These are phyloP conservation scores for Petroica traversi DNA, from an alignment of 2,113 vertebrate species.

Conservation along the genomic window DNA sequence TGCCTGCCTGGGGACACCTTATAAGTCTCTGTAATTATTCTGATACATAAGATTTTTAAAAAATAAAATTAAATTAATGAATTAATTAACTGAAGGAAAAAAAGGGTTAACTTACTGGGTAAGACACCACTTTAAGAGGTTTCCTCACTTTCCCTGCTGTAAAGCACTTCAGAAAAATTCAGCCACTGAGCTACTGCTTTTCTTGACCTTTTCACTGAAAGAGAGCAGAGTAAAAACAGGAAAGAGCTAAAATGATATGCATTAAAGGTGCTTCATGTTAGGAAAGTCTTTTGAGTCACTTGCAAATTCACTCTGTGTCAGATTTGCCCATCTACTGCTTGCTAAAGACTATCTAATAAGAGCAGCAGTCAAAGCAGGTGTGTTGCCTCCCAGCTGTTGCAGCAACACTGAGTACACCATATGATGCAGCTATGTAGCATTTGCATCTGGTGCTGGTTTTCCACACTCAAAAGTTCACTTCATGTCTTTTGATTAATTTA, in stretches of 20 bases:
- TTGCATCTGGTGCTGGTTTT: slow-evolving; percentile 16
- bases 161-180: slow-evolving; percentile 50
- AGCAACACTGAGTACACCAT: background rate
- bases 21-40: background rate
- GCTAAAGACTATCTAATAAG: background rate
- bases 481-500: background rate
- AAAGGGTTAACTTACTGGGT: slow-evolving; percentile 35
- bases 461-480: slow-evolving; percentile 1
- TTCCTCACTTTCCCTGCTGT: background rate
- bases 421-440: background rate
- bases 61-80: background rate
- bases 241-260: slow-evolving; percentile 27
- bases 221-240: slow-evolving; percentile 47
- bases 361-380: background rate
- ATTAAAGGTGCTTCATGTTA: slow-evolving; percentile 35
- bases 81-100: background rate
- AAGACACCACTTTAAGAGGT: background rate
- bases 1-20: background rate
- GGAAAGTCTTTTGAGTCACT: slow-evolving; percentile 48
- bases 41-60: background rate
- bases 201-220: slow-evolving; percentile 55
- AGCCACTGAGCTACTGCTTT: slow-evolving; percentile 48
- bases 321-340: background rate
- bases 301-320: slow-evolving; percentile 3
- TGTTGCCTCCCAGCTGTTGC: background rate